Percentiles rank a stretch among this genome's conserved stretches.
These are phyloP conservation scores for Halichoerus grypus DNA, from an alignment of 2,113 vertebrate genomes.

Conservation along the genomic window DNA sequence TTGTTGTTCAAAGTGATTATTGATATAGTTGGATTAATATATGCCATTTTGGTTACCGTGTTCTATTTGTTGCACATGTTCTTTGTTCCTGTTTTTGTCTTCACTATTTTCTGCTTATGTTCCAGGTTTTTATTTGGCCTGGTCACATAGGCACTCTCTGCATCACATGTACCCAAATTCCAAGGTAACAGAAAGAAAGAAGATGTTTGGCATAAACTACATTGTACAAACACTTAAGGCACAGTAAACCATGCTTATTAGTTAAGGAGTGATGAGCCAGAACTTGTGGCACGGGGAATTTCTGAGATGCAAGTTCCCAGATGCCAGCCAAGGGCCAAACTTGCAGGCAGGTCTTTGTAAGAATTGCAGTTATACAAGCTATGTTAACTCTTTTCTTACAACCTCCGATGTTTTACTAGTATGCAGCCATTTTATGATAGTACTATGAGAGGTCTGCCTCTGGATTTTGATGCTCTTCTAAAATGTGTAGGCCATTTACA, in stretches of 20 bases:
- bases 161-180: background rate
- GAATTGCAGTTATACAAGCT: background rate
- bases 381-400: background rate
- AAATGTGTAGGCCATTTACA: background rate
- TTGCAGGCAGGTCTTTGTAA: background rate
- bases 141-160: background rate
- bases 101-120: background rate
- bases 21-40: background rate
- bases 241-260: background rate
- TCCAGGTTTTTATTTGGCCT: background rate
- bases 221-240: background rate
- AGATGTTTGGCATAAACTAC: background rate
- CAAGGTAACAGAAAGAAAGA: background rate
- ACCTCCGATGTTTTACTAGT: background rate
- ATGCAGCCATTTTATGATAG: background rate
- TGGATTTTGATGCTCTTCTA: background rate
- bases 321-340: background rate
- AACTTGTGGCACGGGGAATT: background rate
- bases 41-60: background rate
- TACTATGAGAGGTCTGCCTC: too few relatives aligned
- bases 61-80: background rate
- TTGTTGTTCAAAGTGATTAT: background rate
- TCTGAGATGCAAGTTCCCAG: background rate
- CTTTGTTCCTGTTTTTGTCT: background rate
- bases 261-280: background rate